A percentile compares a stretch with the other conserved stretches of the same genome.
These are phyloP conservation scores for Pterostichus niger DNA, from an alignment of 2,888 invertebrate species.

Conservation along the genomic window DNA sequence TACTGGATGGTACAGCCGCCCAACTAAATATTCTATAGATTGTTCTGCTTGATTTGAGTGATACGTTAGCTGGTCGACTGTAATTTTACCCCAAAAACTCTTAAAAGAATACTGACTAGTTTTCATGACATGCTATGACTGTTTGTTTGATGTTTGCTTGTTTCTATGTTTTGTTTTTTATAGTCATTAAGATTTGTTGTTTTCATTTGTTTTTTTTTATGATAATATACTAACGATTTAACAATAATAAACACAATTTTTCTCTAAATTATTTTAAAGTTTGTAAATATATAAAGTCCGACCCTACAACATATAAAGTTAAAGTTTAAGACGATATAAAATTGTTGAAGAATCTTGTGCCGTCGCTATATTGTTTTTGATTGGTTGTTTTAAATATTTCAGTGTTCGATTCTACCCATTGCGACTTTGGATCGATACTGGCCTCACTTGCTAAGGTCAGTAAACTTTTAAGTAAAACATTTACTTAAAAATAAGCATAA, in stretches of 20 bases:
- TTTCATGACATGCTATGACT: slow-evolving; percentile 58
- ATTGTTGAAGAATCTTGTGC: slow-evolving; percentile 67
- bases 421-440: slow-evolving; percentile 78
- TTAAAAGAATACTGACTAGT: slow-evolving; percentile 56
- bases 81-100: slow-evolving; percentile 64
- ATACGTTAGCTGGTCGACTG: slow-evolving; percentile 29
- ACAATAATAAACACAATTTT: not conserved
- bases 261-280: not conserved
- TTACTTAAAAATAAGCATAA: slow-evolving; percentile 56
- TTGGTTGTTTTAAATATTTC: slow-evolving; percentile 76
- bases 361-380: slow-evolving; percentile 58
- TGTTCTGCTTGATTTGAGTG: not conserved
- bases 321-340: slow-evolving; percentile 29
- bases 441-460: slow-evolving; percentile 78
- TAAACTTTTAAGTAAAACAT: slow-evolving; percentile 70
- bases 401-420: slow-evolving; percentile 78
- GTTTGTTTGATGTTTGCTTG: slow-evolving; percentile 51
- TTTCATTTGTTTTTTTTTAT: slow-evolving; percentile 30
- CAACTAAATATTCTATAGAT: not conserved
- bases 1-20: slow-evolving; percentile 75
- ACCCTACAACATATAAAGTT: slow-evolving; percentile 24
- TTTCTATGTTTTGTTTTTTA: slow-evolving; percentile 53
- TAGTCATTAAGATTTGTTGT: slow-evolving; percentile 54
- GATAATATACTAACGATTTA: not conserved
- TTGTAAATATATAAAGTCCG: slow-evolving; percentile 59